Percentiles rank a stretch among this genome's conserved stretches.
phyloP scores from a whole-genome alignment of 1,140 invertebrate genomes.

The Atta texana region DNA sequence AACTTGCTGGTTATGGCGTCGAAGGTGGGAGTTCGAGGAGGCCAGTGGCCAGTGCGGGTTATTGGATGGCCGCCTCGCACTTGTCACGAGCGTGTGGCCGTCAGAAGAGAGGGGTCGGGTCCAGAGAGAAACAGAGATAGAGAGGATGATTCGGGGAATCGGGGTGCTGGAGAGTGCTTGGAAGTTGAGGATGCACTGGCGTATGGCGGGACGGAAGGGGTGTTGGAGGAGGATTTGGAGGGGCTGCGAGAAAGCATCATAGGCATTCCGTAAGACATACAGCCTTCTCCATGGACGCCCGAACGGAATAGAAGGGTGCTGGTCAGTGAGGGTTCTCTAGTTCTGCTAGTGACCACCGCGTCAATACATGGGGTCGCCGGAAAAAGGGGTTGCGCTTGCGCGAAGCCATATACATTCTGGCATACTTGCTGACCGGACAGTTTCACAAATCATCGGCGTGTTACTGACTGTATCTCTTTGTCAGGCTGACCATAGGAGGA shows the following conservation, averaged over 20 bases:
- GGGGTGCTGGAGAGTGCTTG: conserved; percentile 61
- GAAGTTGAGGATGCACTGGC: conserved; percentile 50
- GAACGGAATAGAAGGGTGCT: conserved; percentile 79
- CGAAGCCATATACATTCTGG: conserved; percentile 75
- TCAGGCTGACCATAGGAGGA: conserved; percentile 44
- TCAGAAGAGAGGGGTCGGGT: conserved; percentile 66
- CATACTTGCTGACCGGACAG: conserved; percentile 77
- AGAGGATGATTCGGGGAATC: conserved; percentile 54
- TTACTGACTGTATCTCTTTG: conserved; percentile 75
- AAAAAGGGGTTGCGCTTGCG: conserved; percentile 84
- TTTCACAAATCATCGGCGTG: conserved; percentile 77
- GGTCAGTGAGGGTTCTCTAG: conserved; percentile 81
- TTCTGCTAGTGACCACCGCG: conserved; percentile 83
- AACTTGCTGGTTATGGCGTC: conserved; percentile 70
- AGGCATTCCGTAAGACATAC: conserved; percentile 84
- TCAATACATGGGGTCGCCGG: conserved; percentile 82
- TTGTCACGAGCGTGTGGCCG: conserved; percentile 81
- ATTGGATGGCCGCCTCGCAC: conserved; percentile 83
- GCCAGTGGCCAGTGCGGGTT: conserved; percentile 82
- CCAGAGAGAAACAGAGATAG: conserved; percentile 46
- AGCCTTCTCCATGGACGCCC: conserved; percentile 77
- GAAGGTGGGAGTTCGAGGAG: conserved; percentile 58
- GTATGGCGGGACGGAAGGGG: conserved; percentile 27
- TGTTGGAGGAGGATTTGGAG: conserved; percentile 69
- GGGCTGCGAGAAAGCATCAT: conserved; percentile 81